These are phyloP conservation scores for Channa argus DNA, from an alignment of 2,113 vertebrate genomes.

Conservation along the genomic window DNA sequence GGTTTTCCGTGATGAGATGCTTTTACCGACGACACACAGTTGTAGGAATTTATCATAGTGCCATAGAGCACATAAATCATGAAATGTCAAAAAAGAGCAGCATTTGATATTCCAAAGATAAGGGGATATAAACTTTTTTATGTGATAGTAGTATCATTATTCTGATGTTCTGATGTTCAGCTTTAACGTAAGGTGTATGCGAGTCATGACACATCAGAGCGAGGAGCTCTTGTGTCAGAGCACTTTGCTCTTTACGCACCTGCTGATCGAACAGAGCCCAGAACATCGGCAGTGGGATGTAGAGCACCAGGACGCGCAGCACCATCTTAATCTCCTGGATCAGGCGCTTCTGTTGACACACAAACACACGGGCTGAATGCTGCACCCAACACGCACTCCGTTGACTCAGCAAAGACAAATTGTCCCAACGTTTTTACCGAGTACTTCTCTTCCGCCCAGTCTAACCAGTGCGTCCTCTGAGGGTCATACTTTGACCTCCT, in stretches of 20 bases:
- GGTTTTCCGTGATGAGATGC: constrained; percentile 30
- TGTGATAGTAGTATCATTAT: no score
- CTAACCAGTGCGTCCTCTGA: constrained; percentile 92
- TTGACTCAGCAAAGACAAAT: no score
- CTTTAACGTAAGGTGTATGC: neutral
- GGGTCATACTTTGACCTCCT: constrained; percentile 78
- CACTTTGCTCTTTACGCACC: constrained; percentile 77
- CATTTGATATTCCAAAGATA: neutral
- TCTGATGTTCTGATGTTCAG: neutral
- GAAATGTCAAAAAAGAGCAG: neutral
- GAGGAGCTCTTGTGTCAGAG: no score
- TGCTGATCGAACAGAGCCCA: constrained; percentile 99
- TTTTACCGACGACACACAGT: constrained; percentile 24
- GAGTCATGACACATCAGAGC: neutral
- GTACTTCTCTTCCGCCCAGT: constrained; percentile 96
- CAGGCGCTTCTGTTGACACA: constrained; percentile 85
- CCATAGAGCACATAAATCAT: neutral
- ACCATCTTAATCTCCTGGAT: constrained; percentile 95
- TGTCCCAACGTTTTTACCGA: constrained; percentile 78
- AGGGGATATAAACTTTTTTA: no score
- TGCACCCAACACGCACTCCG: no score
- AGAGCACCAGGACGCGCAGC: constrained; percentile 91
- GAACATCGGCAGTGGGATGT: constrained; percentile 96
- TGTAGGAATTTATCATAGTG: constrained; percentile 17
- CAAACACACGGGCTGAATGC: neutral